Evolutionary conservation across 23 tunicate species (phyloP).

Genomic region (Trididemnum nubilum): DNA sequence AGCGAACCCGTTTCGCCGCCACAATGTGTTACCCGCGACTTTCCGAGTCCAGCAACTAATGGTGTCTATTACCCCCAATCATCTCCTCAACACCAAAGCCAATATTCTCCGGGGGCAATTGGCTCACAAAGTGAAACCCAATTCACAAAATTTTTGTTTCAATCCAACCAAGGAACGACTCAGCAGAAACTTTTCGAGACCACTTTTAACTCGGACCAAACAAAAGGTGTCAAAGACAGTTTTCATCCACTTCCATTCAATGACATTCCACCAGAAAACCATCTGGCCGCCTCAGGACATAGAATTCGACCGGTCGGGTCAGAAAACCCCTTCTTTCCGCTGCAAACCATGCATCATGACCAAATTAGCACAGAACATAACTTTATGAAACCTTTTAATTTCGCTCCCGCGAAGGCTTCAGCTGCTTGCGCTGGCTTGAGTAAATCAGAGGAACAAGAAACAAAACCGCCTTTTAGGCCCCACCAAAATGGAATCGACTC

Average conservation of each 20-base stretch:
- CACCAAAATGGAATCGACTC: constrained; percentile 2
- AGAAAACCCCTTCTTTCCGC: neutral
- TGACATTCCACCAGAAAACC: neutral
- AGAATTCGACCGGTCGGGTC: neutral
- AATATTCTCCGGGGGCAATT: neutral
- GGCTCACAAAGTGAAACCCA: neutral
- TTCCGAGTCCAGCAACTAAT: neutral
- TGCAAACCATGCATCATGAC: neutral
- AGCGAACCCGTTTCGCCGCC: neutral
- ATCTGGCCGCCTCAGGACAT: neutral
- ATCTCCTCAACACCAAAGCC: neutral
- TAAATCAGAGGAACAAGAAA: neutral
- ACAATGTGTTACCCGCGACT: neutral
- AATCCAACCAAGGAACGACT: neutral
- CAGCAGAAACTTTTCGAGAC: neutral
- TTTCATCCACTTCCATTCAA: constrained; percentile 4
- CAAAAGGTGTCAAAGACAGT: neutral
- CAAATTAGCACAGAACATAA: neutral
- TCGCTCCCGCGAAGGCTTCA: neutral
- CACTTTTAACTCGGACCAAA: neutral
- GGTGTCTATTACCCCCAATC: constrained; percentile 4
- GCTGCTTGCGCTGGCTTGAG: neutral
- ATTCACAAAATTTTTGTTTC: neutral
- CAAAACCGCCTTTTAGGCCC: neutral
- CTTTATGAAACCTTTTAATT: neutral